phyloP scores from a whole-genome alignment of 2,113 vertebrate species.

The Rhinichthys klamathensis region DNA sequence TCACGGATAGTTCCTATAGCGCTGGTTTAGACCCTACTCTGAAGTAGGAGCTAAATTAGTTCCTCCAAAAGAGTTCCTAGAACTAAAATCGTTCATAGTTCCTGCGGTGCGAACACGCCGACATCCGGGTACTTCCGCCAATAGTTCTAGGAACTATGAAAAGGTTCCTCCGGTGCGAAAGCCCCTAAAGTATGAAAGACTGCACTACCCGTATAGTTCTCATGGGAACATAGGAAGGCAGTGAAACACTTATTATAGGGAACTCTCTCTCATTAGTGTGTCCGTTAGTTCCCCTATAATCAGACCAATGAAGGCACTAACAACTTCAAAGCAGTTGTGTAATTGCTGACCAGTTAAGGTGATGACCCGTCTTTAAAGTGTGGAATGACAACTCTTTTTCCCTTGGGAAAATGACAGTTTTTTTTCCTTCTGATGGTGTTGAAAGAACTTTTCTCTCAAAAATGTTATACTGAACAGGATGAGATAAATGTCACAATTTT shows the following conservation, averaged over 20 bases:
- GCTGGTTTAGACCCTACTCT: no score
- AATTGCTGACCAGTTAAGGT: constrained; percentile 57
- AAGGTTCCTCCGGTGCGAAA: no score
- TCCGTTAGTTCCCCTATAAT: constrained; percentile 54
- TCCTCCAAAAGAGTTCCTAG: no score
- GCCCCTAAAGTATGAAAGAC: neutral
- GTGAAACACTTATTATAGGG: constrained; percentile 52
- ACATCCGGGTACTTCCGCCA: no score
- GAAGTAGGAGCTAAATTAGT: no score
- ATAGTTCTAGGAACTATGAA: no score
- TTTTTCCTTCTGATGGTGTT: neutral
- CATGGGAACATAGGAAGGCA: constrained; percentile 50
- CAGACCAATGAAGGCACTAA: constrained; percentile 43
- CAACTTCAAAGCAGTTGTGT: constrained; percentile 58
- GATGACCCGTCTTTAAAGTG: constrained; percentile 51
- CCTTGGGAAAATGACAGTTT: constrained; percentile 15
- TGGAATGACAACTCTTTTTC: constrained; percentile 42
- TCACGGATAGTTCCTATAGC: no score
- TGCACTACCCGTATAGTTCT: constrained; percentile 16
- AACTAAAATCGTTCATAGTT: no score
- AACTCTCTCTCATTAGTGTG: constrained; percentile 44
- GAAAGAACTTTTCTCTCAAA: neutral
- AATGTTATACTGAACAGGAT: neutral
- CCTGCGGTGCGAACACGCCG: no score
- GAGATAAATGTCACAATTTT: neutral